Percentiles rank a stretch among this genome's conserved stretches.
Evolutionary conservation across 1,140 invertebrate genomes (phyloP).

Genomic region (Solenopsis invicta): DNA sequence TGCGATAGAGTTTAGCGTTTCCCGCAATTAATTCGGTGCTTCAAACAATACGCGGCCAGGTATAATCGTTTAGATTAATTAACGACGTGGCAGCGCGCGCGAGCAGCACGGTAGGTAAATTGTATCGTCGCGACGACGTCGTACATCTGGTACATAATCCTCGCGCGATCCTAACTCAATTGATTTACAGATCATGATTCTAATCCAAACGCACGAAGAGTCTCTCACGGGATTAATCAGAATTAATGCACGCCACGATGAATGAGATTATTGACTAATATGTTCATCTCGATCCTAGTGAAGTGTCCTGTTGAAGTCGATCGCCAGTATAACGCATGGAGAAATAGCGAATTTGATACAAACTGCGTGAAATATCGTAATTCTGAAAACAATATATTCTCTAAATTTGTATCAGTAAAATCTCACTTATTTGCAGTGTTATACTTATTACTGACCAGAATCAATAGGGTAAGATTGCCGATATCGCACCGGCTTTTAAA

Average conservation of each 20-base stretch:
- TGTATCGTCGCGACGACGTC: conserved; percentile 68
- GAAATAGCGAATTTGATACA: not conserved
- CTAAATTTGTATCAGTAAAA: too few relatives aligned
- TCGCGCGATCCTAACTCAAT: conserved; percentile 10
- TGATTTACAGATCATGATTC: conserved; percentile 63
- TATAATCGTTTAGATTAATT: conserved; percentile 85
- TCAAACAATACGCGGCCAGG: conserved; percentile 80
- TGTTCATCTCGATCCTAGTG: not conserved
- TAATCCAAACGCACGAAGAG: not conserved
- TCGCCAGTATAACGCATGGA: not conserved
- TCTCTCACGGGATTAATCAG: conserved; percentile 9
- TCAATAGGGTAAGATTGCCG: too few relatives aligned
- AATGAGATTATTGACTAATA: not conserved
- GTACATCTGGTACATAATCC: conserved; percentile 9
- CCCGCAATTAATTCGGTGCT: conserved; percentile 83
- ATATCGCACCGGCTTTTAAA: too few relatives aligned
- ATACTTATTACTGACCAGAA: too few relatives aligned
- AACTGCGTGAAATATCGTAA: not conserved
- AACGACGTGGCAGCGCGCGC: conserved; percentile 75
- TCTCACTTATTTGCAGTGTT: too few relatives aligned
- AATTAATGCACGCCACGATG: conserved; percentile 21
- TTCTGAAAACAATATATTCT: not conserved
- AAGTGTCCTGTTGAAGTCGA: not conserved
- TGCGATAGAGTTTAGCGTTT: conserved; percentile 59
- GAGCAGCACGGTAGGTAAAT: conserved; percentile 72